A percentile compares a stretch with the other conserved stretches of the same genome.
phyloP scores from a whole-genome alignment of 1,140 invertebrate species.

The Neodiprion virginianus region DNA sequence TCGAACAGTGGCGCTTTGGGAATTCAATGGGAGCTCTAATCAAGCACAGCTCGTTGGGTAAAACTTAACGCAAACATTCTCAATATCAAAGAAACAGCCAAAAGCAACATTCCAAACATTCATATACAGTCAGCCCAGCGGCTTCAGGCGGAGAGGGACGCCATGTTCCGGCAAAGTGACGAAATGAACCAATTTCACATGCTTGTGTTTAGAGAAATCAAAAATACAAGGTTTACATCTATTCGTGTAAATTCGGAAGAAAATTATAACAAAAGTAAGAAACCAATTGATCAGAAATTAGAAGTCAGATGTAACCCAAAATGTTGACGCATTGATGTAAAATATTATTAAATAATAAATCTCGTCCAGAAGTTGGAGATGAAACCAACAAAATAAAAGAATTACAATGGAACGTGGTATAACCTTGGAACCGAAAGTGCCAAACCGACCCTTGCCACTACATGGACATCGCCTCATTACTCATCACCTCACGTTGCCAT shows the following conservation, averaged over 20 bases:
- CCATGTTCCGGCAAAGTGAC: constrained; percentile 32
- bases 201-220: background rate
- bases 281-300: too few relatives aligned
- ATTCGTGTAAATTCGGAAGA: too few relatives aligned
- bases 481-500: constrained; percentile 54
- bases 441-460: constrained; percentile 46
- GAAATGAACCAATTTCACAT: background rate
- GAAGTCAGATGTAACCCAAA: too few relatives aligned
- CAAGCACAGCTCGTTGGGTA: background rate
- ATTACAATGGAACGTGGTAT: constrained; percentile 26
- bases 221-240: background rate
- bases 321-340: background rate
- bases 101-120: constrained; percentile 52
- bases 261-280: background rate
- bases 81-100: constrained; percentile 37
- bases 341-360: constrained; percentile 15
- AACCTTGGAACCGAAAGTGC: constrained; percentile 34
- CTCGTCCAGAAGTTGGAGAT: constrained; percentile 11
- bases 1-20: background rate
- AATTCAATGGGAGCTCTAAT: background rate
- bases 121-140: constrained; percentile 33
- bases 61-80: background rate
- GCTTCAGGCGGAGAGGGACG: constrained; percentile 30
- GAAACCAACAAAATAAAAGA: constrained; percentile 22
- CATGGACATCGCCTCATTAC: constrained; percentile 31